These are phyloP conservation scores for Nansenia antarctica DNA, from an alignment of 2,113 vertebrate genomes.

Conservation along the genomic window DNA sequence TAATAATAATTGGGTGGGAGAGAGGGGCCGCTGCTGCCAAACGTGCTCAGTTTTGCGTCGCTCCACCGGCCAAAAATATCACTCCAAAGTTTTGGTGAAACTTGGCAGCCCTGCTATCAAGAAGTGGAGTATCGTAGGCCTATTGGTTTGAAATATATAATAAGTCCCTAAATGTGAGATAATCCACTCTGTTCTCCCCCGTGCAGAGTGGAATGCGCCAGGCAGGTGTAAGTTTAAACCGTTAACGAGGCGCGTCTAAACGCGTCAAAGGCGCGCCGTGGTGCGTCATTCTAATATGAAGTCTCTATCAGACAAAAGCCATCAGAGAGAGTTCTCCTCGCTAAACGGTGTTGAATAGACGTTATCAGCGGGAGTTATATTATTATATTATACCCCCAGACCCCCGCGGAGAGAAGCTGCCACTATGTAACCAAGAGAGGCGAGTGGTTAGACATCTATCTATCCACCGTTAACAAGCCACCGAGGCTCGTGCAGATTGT, in stretches of 20 bases:
- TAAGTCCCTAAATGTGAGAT: too few relatives aligned
- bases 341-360: conserved; percentile 67
- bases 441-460: neutral
- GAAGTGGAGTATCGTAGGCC: too few relatives aligned
- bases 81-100: too few relatives aligned
- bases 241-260: conserved; percentile 73
- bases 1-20: too few relatives aligned
- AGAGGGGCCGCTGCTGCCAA: too few relatives aligned
- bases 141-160: too few relatives aligned
- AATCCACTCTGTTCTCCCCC: conserved; percentile 13
- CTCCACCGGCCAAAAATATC: too few relatives aligned
- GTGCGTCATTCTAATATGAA: conserved; percentile 57
- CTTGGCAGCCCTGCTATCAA: too few relatives aligned
- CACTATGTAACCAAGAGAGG: conserved; percentile 19
- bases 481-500: too few relatives aligned
- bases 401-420: conserved; percentile 45
- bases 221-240: conserved; percentile 73
- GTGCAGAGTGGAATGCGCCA: conserved; percentile 53
- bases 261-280: conserved; percentile 63
- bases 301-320: conserved; percentile 63
- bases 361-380: conserved; percentile 65
- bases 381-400: conserved; percentile 38
- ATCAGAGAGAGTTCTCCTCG: conserved; percentile 58
- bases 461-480: neutral
- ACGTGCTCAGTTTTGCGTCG: too few relatives aligned